A percentile compares a stretch with the other conserved stretches of the same genome.
Conservation (phyloP, 2,113 vertebrate genomes). For the Odontesthes bonariensis region DNA sequence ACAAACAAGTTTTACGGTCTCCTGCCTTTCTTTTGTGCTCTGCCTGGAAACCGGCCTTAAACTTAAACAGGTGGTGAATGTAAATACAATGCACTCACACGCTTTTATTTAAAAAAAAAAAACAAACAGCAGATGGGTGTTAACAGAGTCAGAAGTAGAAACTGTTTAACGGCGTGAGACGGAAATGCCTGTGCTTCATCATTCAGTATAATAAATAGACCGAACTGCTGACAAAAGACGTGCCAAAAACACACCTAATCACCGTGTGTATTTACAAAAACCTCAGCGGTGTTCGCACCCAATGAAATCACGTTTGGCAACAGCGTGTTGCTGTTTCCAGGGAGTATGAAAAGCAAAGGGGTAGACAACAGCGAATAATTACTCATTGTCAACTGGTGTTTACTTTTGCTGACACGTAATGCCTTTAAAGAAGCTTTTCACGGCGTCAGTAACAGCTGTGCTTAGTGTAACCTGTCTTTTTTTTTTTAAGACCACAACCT, state of each 20-base stretch:
- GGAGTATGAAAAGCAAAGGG: slow-evolving; percentile 30
- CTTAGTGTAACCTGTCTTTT: background rate
- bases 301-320: slow-evolving; percentile 43
- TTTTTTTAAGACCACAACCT: background rate
- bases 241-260: background rate
- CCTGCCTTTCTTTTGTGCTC: background rate
- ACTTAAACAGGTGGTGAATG: background rate
- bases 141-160: background rate
- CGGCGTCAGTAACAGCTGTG: background rate
- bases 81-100: background rate
- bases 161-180: background rate
- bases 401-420: background rate
- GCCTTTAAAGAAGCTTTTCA: background rate
- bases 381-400: slow-evolving; percentile 15
- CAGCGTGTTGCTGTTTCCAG: slow-evolving; percentile 27
- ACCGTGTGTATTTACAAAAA: slow-evolving; percentile 38
- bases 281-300: slow-evolving; percentile 32
- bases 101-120: background rate
- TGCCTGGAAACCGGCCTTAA: slow-evolving; percentile 4
- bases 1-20: slow-evolving; percentile 5
- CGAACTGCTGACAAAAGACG: slow-evolving; percentile 13
- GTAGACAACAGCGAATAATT: slow-evolving; percentile 41
- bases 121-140: background rate
- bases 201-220: background rate
- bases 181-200: background rate